These are phyloP conservation scores for Heliothis virescens DNA, from an alignment of 1,140 invertebrate genomes.

Conservation along the genomic window DNA sequence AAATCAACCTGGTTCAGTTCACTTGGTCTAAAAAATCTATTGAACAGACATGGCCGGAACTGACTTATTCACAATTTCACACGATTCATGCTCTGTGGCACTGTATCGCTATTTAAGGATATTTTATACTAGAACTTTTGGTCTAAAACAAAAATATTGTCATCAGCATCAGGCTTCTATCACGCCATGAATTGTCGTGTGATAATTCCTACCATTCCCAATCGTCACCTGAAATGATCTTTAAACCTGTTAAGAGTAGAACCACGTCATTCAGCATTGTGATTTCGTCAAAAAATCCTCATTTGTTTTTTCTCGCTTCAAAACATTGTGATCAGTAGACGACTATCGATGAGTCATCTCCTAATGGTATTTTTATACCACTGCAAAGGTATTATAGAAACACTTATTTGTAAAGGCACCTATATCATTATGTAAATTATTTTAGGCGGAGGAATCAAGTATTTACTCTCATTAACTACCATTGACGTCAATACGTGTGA, in stretches of 20 bases:
- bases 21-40: no score
- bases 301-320: conserved; percentile 30
- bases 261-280: conserved; percentile 8
- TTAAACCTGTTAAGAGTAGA: no score
- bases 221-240: neutral
- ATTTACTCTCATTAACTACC: conserved; percentile 14
- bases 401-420: conserved; percentile 2
- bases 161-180: no score
- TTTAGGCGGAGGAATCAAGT: neutral
- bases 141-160: no score
- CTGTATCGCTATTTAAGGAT: no score
- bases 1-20: no score
- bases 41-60: no score
- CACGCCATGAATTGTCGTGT: no score
- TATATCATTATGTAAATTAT: conserved; percentile 23
- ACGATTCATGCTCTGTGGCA: no score
- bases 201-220: no score
- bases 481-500: conserved; percentile 28
- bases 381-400: neutral
- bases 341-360: conserved; percentile 30
- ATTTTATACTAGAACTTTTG: no score
- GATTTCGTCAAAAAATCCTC: conserved; percentile 23
- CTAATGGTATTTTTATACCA: conserved; percentile 31
- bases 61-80: no score
- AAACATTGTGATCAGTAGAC: conserved; percentile 6